Base-by-base conservation (phyloP, 53 echinoderm and acorn worm species). In the Zoroaster sp. region DNA sequence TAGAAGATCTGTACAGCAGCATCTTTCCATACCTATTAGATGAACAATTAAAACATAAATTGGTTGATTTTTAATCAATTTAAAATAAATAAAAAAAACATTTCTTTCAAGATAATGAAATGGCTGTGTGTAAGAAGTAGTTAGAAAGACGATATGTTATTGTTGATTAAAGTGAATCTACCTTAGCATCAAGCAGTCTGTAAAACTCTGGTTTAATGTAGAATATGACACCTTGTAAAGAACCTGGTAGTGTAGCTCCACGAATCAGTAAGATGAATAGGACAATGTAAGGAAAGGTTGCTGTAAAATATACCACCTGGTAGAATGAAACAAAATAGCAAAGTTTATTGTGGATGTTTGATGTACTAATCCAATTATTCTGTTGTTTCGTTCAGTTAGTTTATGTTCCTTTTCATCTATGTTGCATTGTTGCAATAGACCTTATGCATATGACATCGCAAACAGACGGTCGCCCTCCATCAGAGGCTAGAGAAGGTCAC, bases 251-350 rank as follows among this genome's bases (percentile, higher is more conserved):
- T 14, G 95, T 95, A 1, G 75, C 76, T 18, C 95, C 95, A 15
- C 95, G 93, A 39, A 95, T 77, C 0, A 95, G 71, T 37, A 95
- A 45, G 43, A 93, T 91, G 5, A 93, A 69, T 2, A 95, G 80
- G 14, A 95, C 86, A 3, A 95, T 21, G 35, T 95, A 95, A 2
- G 95, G 95, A 33, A 95, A 95, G 4, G 93, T 95, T 11, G 95
- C 95, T 14, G 95, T 95, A 54, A 95, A 92, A 74, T 95, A 95
- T 18, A 95, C 95, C 12, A 95, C 95, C 95, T 95, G 54, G 8
- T 44, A 40, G 20, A 53, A 54, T 0, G 39, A 69, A 31, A 35
- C 20, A 38, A 2, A 17, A 3, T 28, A 35, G 71, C 9, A 8
- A 70, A 71, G n/a, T n/a, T n/a, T n/a, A n/a, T n/a, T n/a, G n/a